A percentile compares a stretch with the other conserved stretches of the same genome.
Conservation (phyloP, 2,113 vertebrate genomes). For the Notothenia coriiceps region DNA sequence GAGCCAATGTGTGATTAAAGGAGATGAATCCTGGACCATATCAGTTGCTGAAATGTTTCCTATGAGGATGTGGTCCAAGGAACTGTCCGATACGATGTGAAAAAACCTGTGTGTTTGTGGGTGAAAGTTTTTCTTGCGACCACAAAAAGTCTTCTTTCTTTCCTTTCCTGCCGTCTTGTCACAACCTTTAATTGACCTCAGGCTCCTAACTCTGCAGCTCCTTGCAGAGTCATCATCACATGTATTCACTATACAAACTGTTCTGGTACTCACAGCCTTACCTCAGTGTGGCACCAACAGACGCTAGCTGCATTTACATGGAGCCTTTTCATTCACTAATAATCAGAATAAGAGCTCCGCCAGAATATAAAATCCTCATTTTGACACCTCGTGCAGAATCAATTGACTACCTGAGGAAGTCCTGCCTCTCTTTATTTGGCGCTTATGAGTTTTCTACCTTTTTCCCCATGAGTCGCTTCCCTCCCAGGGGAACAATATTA, state of each 20-base stretch:
- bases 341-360: constrained; percentile 2
- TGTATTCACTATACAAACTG: constrained; percentile 21
- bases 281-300: constrained; percentile 33
- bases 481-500: constrained; percentile 13
- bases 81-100: constrained; percentile 30
- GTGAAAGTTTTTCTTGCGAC: constrained; percentile 23
- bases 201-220: constrained; percentile 32
- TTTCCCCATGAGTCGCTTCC: constrained; percentile 5
- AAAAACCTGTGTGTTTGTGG: constrained; percentile 22
- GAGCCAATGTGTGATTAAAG: constrained; percentile 45
- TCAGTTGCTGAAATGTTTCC: constrained; percentile 53
- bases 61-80: constrained; percentile 26
- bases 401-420: constrained; percentile 23
- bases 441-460: neutral
- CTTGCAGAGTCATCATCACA: constrained; percentile 30
- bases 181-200: constrained; percentile 28
- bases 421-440: constrained; percentile 4
- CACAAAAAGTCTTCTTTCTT: constrained; percentile 28
- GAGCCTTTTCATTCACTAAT: constrained; percentile 36
- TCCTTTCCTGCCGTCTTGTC: constrained; percentile 37
- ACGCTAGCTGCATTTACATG: constrained; percentile 57
- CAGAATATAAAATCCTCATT: constrained; percentile 18
- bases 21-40: constrained; percentile 57
- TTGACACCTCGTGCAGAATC: neutral
- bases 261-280: neutral